phyloP scores from a whole-genome alignment of 1,140 invertebrate genomes.

The Drosophila bocqueti region DNA sequence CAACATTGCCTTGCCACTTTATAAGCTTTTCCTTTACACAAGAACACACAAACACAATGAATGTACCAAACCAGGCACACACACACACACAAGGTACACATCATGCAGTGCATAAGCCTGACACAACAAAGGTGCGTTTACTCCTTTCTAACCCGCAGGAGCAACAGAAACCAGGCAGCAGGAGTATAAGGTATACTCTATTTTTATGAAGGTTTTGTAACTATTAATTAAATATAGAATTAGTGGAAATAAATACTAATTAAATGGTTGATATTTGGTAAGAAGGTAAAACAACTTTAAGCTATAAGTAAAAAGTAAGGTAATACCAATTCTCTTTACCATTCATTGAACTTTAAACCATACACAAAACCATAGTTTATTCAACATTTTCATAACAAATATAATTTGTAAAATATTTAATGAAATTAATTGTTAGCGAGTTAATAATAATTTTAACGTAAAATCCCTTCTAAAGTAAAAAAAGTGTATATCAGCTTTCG shows the following conservation, averaged over 20 bases:
- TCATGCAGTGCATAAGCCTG: conserved; percentile 24
- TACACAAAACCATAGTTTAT: not conserved
- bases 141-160: conserved; percentile 38
- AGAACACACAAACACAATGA: conserved; percentile 17
- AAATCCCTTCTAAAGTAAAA: not conserved
- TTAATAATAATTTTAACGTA: not conserved
- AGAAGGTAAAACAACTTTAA: not conserved
- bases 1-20: conserved; percentile 56
- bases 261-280: not conserved
- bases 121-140: conserved; percentile 55
- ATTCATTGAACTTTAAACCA: too few relatives aligned
- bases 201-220: not conserved
- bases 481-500: not conserved
- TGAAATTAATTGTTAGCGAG: not conserved
- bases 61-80: not conserved
- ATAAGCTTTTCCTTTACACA: conserved; percentile 31
- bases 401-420: not conserved
- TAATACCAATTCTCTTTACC: not conserved
- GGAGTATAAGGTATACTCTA: conserved; percentile 23
- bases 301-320: not conserved
- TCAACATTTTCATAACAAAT: not conserved
- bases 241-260: too few relatives aligned
- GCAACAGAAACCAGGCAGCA: conserved; percentile 4
- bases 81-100: conserved; percentile 10
- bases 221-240: not conserved